A percentile compares a stretch with the other conserved stretches of the same genome.
phyloP scores from a whole-genome alignment of 2,113 vertebrate species.

The Ptilonorhynchus violaceus region DNA sequence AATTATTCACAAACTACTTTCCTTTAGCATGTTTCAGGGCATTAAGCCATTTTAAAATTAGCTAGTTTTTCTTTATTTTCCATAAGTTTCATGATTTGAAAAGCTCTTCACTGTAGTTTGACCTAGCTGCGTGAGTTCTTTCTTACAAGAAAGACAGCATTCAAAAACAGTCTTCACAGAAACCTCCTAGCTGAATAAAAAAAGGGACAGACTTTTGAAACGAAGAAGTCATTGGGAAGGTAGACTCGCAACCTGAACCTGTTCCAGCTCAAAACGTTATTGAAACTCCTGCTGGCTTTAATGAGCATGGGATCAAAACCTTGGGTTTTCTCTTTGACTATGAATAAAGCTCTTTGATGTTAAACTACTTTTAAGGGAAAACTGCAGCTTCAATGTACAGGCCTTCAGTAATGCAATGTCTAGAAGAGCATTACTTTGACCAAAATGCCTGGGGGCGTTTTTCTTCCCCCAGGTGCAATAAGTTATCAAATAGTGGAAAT shows the following conservation, averaged over 20 bases:
- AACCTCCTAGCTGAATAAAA: neutral
- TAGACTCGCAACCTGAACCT: neutral
- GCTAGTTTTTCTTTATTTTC: neutral
- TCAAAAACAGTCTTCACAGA: slow-evolving; percentile 15
- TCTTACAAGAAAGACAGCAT: neutral
- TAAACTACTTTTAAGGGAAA: neutral
- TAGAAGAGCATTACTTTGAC: neutral
- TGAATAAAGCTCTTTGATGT: neutral
- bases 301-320: slow-evolving; percentile 2
- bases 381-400: neutral
- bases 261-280: neutral
- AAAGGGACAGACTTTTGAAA: neutral
- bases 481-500: neutral
- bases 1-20: neutral
- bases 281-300: slow-evolving; percentile 32
- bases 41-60: neutral
- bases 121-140: neutral
- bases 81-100: neutral
- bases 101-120: neutral
- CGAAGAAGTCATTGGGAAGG: neutral
- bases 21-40: neutral
- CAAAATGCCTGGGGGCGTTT: neutral
- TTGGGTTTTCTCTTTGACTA: neutral
- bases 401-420: neutral
- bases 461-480: neutral